phyloP scores from a whole-genome alignment of 92 coral and sea anemone genomes.

The Pocillopora grandis region DNA sequence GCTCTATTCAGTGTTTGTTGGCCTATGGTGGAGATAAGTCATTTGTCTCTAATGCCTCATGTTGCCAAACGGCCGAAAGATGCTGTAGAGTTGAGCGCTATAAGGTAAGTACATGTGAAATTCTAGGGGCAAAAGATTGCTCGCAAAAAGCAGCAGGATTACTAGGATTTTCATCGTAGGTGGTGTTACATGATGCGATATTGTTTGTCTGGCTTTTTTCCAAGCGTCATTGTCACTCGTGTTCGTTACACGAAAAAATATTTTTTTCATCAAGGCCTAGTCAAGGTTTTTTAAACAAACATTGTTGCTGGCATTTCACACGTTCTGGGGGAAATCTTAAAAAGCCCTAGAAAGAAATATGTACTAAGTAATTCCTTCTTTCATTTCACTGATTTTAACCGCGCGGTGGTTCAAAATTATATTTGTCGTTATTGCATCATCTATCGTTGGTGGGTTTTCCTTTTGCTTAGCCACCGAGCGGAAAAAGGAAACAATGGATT shows the following conservation, averaged over 20 bases:
- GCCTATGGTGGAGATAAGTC: conserved; percentile 96
- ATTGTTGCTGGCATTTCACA: background rate
- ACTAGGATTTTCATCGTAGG: background rate
- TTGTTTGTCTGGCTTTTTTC: conserved; percentile 11
- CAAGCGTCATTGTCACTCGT: background rate
- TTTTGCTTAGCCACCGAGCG: background rate
- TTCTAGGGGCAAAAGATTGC: background rate
- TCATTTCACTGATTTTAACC: background rate
- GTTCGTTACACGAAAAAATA: background rate
- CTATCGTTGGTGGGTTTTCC: conserved; percentile 36
- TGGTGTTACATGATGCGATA: background rate
- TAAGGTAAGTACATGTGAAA: conserved; percentile 54
- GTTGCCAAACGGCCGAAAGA: conserved; percentile 82
- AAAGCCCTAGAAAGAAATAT: background rate
- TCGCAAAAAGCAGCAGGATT: background rate
- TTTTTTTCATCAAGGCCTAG: background rate
- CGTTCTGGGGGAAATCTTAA: background rate
- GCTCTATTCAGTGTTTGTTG: conserved; percentile 75
- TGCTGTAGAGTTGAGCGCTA: conserved; percentile 76
- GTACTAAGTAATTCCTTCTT: too few species aligned
- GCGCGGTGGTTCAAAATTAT: background rate
- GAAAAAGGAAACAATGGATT: background rate
- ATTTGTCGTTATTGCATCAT: conserved; percentile 17
- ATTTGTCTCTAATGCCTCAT: conserved; percentile 81
- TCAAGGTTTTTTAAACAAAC: background rate